Conservation (phyloP, 2,888 invertebrate genomes). For the Brachyopa scutellaris region DNA sequence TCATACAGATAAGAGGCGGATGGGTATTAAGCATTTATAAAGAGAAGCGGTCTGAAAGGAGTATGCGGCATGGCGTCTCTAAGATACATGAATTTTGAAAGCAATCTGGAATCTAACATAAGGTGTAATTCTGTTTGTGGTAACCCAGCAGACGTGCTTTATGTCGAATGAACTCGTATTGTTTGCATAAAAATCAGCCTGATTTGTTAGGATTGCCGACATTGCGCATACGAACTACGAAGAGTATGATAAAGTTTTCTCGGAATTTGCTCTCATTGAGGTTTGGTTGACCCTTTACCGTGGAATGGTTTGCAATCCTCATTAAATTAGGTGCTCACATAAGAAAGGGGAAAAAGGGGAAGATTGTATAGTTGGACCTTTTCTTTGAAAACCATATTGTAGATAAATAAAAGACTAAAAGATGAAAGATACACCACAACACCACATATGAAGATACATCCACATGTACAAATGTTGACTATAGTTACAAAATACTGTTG, state of each 20-base stretch:
- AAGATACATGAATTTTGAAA: conserved; percentile 26
- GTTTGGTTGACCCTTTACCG: neutral
- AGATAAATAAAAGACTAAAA: no score
- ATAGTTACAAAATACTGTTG: no score
- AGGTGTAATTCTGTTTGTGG: conserved; percentile 1
- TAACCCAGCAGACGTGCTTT: conserved; percentile 29
- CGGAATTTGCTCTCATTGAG: neutral
- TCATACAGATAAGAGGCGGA: conserved; percentile 48
- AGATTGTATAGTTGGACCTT: neutral
- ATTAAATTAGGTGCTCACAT: no score
- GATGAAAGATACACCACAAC: no score
- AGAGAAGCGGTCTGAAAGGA: neutral
- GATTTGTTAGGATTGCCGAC: conserved; percentile 10
- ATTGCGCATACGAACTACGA: neutral
- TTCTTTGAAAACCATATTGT: no score
- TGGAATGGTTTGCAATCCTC: neutral
- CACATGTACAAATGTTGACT: no score
- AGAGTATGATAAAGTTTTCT: conserved; percentile 1
- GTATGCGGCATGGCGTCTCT: conserved; percentile 9
- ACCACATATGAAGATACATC: no score
- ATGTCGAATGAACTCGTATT: neutral
- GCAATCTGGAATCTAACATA: neutral
- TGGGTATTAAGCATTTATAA: conserved; percentile 11
- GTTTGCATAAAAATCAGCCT: conserved; percentile 3
- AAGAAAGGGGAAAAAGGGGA: neutral